Percentiles rank a stretch among this genome's conserved stretches.
phyloP scores from a whole-genome alignment of 2,888 invertebrate genomes.

The Aporophyla nigra region DNA sequence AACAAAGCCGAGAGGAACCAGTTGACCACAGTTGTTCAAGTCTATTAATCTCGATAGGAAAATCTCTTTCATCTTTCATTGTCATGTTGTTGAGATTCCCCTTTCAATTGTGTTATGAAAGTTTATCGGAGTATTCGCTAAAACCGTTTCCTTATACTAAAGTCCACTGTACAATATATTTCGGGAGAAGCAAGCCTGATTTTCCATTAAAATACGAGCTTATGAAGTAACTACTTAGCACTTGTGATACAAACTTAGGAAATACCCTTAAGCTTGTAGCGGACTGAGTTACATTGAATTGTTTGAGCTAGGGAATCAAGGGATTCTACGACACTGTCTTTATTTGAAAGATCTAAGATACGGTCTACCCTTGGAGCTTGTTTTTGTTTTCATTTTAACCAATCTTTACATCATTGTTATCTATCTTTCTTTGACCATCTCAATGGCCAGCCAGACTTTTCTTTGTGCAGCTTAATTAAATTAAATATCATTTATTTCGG shows the following conservation, averaged over 20 bases:
- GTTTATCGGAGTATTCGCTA: neutral
- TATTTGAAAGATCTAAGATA: neutral
- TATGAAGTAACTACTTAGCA: neutral
- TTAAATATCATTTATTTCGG: too few relatives aligned
- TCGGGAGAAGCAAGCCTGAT: neutral
- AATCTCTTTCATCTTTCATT: conserved; percentile 29
- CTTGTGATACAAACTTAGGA: neutral
- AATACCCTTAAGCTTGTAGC: too few relatives aligned
- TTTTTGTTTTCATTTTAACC: neutral
- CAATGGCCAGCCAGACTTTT: neutral
- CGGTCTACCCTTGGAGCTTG: neutral
- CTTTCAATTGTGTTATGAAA: conserved; percentile 18
- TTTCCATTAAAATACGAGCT: neutral
- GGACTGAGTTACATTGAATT: neutral
- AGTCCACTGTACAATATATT: neutral
- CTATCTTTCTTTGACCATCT: neutral
- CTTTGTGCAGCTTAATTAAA: neutral
- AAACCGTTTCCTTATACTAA: conserved; percentile 11
- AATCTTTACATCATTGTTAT: neutral
- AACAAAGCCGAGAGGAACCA: conserved; percentile 10
- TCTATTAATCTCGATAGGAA: conserved; percentile 23
- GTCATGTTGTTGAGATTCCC: conserved; percentile 11
- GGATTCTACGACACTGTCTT: too few relatives aligned
- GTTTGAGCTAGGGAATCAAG: neutral
- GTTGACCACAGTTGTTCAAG: conserved; percentile 5